Percentiles rank a stretch among this genome's conserved stretches.
phyloP scores from a whole-genome alignment of 2,888 invertebrate genomes.

The Leptinotarsa rubiginosa region DNA sequence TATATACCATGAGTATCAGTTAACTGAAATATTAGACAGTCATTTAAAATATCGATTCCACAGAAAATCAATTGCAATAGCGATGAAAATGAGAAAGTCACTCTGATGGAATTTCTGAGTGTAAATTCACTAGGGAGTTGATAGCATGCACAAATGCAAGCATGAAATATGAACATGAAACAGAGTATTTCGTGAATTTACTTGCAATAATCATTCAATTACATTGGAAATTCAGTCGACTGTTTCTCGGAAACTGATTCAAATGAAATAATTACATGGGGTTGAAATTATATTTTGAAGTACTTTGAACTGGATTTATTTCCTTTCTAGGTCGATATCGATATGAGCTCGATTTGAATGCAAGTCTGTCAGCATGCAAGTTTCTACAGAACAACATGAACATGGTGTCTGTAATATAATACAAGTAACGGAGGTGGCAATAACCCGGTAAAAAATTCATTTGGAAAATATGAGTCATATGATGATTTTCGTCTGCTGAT shows the following conservation, averaged over 20 bases:
- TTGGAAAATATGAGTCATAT: too few relatives aligned
- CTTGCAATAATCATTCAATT: constrained; percentile 22
- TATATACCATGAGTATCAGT: too few relatives aligned
- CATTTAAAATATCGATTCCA: neutral
- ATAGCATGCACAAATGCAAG: constrained; percentile 22
- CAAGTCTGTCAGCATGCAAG: too few relatives aligned
- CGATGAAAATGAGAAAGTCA: constrained; percentile 7
- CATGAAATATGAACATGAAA: constrained; percentile 21
- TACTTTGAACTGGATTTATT: neutral
- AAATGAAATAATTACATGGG: constrained; percentile 9
- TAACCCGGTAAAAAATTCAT: too few relatives aligned
- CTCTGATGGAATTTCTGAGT: constrained; percentile 13
- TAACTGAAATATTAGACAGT: neutral
- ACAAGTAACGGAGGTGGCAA: too few relatives aligned
- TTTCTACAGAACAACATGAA: too few relatives aligned
- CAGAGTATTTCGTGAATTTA: constrained; percentile 18
- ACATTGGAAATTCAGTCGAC: neutral
- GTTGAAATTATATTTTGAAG: constrained; percentile 1
- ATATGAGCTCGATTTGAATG: too few relatives aligned
- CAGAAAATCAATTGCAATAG: neutral
- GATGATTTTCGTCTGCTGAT: too few relatives aligned
- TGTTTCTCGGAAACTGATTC: constrained; percentile 17
- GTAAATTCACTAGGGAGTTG: constrained; percentile 13
- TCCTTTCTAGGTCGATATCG: too few relatives aligned
- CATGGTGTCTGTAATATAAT: too few relatives aligned